Percentiles rank a stretch among this genome's conserved stretches.
Evolutionary conservation across 2,797 vertebrate genomes (phyloP).

Genomic region (Meriones psammophilus): DNA sequence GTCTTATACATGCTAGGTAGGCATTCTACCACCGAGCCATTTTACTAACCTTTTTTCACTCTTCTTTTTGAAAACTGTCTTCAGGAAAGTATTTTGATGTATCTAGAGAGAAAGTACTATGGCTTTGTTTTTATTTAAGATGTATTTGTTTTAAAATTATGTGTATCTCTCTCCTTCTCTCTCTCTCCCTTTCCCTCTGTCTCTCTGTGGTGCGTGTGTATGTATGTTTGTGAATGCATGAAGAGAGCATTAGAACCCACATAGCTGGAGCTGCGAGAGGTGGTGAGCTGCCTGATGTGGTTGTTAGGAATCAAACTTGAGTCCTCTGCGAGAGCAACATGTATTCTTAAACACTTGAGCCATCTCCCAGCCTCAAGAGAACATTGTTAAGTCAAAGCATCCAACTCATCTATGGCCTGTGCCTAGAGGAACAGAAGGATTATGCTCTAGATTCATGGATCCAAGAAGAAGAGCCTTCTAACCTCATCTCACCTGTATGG

Average conservation of each 20-base stretch:
- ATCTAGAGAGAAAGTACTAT: not conserved
- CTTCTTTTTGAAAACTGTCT: conserved; percentile 56
- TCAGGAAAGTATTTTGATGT: conserved; percentile 6
- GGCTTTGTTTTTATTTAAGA: not conserved
- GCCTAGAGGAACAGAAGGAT: not conserved
- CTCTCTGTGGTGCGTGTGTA: not conserved
- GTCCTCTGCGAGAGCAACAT: not conserved
- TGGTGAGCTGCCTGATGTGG: not conserved
- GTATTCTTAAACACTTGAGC: not conserved
- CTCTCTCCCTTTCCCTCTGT: no score
- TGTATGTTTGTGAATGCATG: not conserved
- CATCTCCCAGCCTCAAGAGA: not conserved
- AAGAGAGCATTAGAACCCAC: not conserved
- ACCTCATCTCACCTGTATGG: not conserved
- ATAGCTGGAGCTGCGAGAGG: not conserved
- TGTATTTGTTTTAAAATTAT: not conserved
- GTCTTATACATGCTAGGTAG: not conserved
- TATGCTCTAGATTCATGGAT: not conserved
- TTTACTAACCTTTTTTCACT: not conserved
- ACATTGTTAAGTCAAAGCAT: not conserved
- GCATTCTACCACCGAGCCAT: not conserved
- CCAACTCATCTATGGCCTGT: not conserved
- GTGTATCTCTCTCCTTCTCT: not conserved
- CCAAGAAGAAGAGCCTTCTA: not conserved
- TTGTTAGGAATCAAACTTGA: not conserved